Base-by-base conservation (phyloP, 2,888 invertebrate species). In the Chymomyza procnemis region DNA sequence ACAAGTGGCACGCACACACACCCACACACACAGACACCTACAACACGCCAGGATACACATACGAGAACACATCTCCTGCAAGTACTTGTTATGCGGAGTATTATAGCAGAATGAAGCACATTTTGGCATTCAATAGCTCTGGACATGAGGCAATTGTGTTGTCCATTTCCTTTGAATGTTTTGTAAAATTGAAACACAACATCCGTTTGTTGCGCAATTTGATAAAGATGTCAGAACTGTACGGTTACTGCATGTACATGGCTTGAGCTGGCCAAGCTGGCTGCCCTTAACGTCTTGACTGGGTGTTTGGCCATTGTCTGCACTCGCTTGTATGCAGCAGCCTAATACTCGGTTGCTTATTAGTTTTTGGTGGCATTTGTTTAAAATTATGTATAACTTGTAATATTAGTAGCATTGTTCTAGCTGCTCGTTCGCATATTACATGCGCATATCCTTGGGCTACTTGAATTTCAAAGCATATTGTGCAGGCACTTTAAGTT, bases 101-200 rank as follows among this genome's bases (percentile, higher is more conserved):
- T 50, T 16, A n/a, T 16, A n/a, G 55, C 3, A 9, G n/a, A n/a
- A 12, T 55, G 3, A 3, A 21, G 16, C 2, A 4, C 26, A 58
- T 58, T 21, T 47, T 41, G 12, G 58, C 41, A 46, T 41, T 58
- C 41, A 56, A 56, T 56, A 21, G 54, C 30, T n/a, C n/a, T 16
- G 78, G 80, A 74, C 73, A 70, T 70, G 68, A 26, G 26, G 61
- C 76, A 78, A 76, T 76, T 78, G 73, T 72, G 66, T 73, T 69
- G 64, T 48, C 52, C 68, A 58, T 66, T 69, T 69, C 58, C 60
- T 64, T 68, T 66, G 34, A 62, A 70, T 73, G 70, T 72, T 72
- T 74, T 64, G 74, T 73, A 69, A 72, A 75, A 78, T 75, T 74
- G 75, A 75, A 79, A 75, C 71, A 71, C 65, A 61, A 67, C 67